Evolutionary conservation across 2,113 vertebrate species (phyloP), one percentile per base, ranked within the genome.

Genomic region (Pristiophorus japonicus): DNA sequence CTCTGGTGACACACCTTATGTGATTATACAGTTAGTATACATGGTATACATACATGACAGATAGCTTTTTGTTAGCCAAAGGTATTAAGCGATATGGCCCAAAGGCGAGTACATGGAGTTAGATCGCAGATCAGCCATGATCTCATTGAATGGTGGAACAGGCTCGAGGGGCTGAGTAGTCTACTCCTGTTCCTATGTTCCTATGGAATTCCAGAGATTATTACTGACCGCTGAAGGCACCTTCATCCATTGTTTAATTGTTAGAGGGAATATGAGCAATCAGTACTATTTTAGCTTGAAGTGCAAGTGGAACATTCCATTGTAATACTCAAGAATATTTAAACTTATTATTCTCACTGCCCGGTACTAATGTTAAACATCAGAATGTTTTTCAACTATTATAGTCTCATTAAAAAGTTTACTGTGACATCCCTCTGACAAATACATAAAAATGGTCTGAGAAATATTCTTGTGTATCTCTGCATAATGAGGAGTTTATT

Each of bases 401-500:
- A 65, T 62, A 22, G 38, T 8, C 18, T 63, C 3, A 62, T 90
- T 91, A 91, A 62, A 90, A 59, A 92, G n/a, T 6, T 42, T n/a
- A 42, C 20, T 92, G 42, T 47, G 65, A 94, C 65, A 94, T 94
- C 92, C 65, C 11, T 94, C 88, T 94, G 63, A 67, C 38, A 94
- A 94, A 94, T 67, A 47, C 38, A 47, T 47, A 18, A 47, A 38
- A 92, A 67, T 67, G 45, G 65, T 65, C n/a, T 94, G 63, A 66
- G 22, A 42, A 70, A 45, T n/a, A n/a, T n/a, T n/a, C n/a, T n/a
- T n/a, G n/a, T n/a, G n/a, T n/a, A n/a, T n/a, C n/a, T n/a, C n/a
- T n/a, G n/a, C n/a, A n/a, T 47, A 70, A 45, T 93, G 91, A 93
- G n/a, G 38, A 47, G 65, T 94, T 67, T 94, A 47, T 94, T 67